Evolutionary conservation across 2,797 vertebrate species (phyloP), one percentile per base, ranked within the genome.

Genomic region (Spinus pinus): DNA sequence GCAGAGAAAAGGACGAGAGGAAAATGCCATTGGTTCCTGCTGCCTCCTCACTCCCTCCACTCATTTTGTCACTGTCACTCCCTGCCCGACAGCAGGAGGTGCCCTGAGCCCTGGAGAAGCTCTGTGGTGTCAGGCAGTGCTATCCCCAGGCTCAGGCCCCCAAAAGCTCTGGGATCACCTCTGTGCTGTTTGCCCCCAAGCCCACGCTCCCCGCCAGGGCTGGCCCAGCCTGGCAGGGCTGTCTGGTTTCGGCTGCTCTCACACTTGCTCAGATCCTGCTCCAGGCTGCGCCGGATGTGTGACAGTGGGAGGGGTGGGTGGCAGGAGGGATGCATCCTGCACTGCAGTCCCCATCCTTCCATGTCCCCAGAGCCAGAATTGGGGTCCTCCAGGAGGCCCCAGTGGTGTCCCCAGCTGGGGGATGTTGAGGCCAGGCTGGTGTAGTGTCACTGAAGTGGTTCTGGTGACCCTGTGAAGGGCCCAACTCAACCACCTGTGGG

Each of bases 231-330:
- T 31, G 84, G 73, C 82, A 53, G 75, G 64, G 54, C 84, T 74
- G 95, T 64, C 94, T 90, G 94, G 91, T 95, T 96, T 95, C 9
- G 3, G 61, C 15, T 95, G 80, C 1, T 2, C 77, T 94, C 94
- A 93, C 1, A 0, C 75, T 91, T 91, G 80, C 96, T 94, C 91
- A 93, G 85, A 10, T 72, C 78, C 82, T 33, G 67, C 42, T 81
- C n/a, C 1, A 0, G 62, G 70, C 78, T 41, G 18, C 41, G 60
- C 44, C 2, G 2, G 88, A 71, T 73, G 44, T 0, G 6, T 2
- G 46, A 47, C 69, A 73, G 31, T 0, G 6, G 27, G 30, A 73
- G 7, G 27, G 1, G 47, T 79, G 78, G 78, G 70, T 51, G 62
- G 51, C 66, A 67, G 53, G 7, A 0, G 0, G 33, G 73, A 24